These are phyloP conservation scores for Haliaeetus leucogaster DNA, from an alignment of 2,113 vertebrate genomes.

Conservation along the genomic window DNA sequence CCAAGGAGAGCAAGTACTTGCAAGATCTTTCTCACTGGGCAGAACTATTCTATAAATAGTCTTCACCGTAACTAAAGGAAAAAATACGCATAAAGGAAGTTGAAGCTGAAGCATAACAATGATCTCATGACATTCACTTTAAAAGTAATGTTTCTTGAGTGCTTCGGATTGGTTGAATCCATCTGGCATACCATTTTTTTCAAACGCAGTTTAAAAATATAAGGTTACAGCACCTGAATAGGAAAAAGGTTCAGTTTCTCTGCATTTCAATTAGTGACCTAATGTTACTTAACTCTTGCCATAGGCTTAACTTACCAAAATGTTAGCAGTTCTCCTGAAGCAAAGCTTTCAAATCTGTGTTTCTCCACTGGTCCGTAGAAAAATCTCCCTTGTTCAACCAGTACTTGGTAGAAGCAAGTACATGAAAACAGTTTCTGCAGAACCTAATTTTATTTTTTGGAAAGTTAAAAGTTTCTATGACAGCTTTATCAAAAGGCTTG, in stretches of 20 bases:
- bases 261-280: background rate
- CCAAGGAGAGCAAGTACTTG: background rate
- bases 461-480: background rate
- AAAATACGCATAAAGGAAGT: background rate
- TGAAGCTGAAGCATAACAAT: background rate
- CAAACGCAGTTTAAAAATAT: background rate
- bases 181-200: background rate
- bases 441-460: background rate
- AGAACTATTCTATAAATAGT: background rate
- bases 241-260: background rate
- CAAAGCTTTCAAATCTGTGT: background rate
- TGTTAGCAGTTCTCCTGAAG: background rate
- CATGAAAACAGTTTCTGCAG: background rate
- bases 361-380: fast-evolving
- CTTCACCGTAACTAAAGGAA: background rate
- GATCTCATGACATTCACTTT: background rate
- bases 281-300: background rate
- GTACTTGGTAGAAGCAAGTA: background rate
- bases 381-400: background rate
- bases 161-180: background rate
- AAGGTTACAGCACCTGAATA: background rate
- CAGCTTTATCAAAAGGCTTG: background rate
- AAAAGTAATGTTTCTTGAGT: background rate
- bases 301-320: background rate
- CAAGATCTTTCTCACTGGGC: background rate